A percentile compares a stretch with the other conserved stretches of the same genome.
Conservation (phyloP, 1,140 invertebrate species). For the Orchestia grillus region DNA sequence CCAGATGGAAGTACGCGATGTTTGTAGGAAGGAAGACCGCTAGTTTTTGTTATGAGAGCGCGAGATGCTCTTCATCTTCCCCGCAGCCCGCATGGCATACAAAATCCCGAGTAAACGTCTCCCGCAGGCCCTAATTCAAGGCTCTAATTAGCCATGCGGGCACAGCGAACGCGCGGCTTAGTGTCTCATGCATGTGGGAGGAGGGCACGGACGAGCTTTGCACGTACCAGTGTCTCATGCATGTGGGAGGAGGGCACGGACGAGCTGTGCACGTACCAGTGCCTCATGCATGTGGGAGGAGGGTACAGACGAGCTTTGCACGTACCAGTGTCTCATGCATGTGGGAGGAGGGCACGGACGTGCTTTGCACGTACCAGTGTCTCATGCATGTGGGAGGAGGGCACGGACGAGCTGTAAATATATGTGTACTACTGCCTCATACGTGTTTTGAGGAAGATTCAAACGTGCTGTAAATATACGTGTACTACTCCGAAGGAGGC, state of each 20-base stretch:
- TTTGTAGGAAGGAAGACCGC: not conserved
- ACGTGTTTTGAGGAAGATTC: not conserved
- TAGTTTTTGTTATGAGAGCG: conserved; percentile 4
- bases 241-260: not conserved
- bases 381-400: not conserved
- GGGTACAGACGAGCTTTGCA: not conserved
- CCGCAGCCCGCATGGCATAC: not conserved
- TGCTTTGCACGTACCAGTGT: too few relatives aligned
- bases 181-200: not conserved
- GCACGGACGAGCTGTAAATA: not conserved
- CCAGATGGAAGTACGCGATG: not conserved
- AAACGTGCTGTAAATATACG: too few relatives aligned
- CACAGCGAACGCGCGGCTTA: not conserved
- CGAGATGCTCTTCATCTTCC: conserved; percentile 7
- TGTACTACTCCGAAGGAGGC: too few relatives aligned
- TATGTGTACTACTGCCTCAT: too few relatives aligned
- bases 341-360: not conserved
- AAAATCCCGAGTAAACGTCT: not conserved
- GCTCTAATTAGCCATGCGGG: conserved; percentile 25
- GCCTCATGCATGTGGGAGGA: not conserved
- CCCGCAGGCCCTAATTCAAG: conserved; percentile 8
- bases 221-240: not conserved
- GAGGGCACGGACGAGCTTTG: not conserved
- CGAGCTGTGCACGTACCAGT: not conserved
- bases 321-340: not conserved